Evolutionary conservation across 2,797 vertebrate species (phyloP).

Genomic region (Alcedo atthis): DNA sequence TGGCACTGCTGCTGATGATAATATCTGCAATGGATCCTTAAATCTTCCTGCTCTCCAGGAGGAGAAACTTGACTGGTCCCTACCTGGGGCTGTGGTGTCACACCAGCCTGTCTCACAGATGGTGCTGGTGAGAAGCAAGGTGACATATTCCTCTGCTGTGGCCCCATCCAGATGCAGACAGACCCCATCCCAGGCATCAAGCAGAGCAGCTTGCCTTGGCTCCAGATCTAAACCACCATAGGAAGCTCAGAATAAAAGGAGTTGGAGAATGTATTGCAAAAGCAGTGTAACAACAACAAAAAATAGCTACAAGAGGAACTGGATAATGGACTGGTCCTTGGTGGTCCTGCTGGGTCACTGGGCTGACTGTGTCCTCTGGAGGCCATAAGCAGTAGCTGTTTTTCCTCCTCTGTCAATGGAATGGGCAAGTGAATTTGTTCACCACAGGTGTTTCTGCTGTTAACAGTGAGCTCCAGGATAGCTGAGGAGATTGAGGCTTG

Average conservation of each 20-base stretch:
- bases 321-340: background rate
- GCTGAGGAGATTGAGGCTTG: background rate
- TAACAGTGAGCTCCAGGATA: background rate
- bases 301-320: rapidly evolving
- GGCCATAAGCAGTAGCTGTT: background rate
- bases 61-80: background rate
- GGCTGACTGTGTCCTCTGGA: background rate
- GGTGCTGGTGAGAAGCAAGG: background rate
- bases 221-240: background rate
- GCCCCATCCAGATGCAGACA: background rate
- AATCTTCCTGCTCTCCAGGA: background rate
- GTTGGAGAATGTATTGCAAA: background rate
- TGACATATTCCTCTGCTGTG: background rate
- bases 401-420: background rate
- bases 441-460: background rate
- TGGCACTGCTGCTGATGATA: background rate
- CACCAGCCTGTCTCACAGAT: background rate
- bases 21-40: background rate
- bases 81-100: background rate
- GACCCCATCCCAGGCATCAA: background rate
- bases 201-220: background rate
- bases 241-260: background rate
- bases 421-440: background rate
- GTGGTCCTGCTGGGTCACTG: background rate
- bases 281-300: background rate